Evolutionary conservation across 2,797 vertebrate genomes (phyloP).

Genomic region (Siniperca undulata): DNA sequence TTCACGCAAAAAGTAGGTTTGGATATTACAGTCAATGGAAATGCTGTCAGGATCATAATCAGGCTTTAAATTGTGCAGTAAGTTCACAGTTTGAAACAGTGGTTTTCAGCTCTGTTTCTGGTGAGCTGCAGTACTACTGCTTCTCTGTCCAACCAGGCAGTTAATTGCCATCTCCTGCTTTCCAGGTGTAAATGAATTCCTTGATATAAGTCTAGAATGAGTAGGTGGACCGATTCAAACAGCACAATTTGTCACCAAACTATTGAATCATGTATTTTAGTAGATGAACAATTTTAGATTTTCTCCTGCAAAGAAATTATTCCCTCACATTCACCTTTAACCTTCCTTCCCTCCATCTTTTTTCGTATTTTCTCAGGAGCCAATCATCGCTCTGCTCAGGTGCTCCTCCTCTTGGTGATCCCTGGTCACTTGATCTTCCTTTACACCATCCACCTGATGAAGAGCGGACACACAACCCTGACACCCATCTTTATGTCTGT

Average conservation of each 20-base stretch:
- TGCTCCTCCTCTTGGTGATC: conserved; percentile 91
- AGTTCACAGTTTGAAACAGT: not conserved
- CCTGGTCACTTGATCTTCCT: conserved; percentile 96
- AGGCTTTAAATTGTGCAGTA: not conserved
- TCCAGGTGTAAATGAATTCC: conserved; percentile 22
- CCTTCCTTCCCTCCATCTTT: not conserved
- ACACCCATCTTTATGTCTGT: conserved; percentile 92
- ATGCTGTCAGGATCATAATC: not conserved
- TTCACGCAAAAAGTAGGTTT: not conserved
- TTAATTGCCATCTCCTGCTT: conserved; percentile 11
- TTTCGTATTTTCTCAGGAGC: conserved; percentile 82
- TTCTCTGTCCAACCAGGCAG: not conserved
- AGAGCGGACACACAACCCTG: conserved; percentile 95
- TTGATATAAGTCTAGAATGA: conserved; percentile 23
- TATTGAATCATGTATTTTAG: not conserved
- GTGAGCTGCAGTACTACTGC: not conserved
- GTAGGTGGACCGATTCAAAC: not conserved
- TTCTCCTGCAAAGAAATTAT: not conserved
- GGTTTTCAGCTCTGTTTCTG: not conserved
- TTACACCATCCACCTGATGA: conserved; percentile 96
- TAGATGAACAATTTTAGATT: not conserved
- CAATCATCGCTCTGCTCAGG: conserved; percentile 96
- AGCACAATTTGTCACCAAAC: not conserved
- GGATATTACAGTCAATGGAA: not conserved
- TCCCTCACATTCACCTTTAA: not conserved